Evolutionary conservation across 2,797 vertebrate species (phyloP).

Genomic region (Epinephelus malabaricus): DNA sequence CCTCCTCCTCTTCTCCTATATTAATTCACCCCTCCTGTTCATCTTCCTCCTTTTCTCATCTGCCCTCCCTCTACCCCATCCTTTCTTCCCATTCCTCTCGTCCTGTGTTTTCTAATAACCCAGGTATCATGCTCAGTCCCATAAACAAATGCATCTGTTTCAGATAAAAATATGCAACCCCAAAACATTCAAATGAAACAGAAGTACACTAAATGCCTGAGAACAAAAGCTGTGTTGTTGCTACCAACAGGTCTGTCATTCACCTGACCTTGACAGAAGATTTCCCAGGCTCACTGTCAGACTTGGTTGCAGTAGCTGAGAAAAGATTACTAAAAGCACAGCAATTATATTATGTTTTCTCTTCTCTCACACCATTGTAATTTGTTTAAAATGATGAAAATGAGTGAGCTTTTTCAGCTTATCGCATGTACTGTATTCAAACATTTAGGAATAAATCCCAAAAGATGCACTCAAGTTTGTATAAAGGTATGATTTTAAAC

Average conservation of each 20-base stretch:
- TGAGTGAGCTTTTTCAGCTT: not conserved
- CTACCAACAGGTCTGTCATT: slow-evolving; percentile 34
- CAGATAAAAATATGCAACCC: not conserved
- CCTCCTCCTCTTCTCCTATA: not conserved
- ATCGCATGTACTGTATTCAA: not conserved
- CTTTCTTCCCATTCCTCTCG: too few relatives aligned
- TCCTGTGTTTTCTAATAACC: not conserved
- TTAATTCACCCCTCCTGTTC: not conserved
- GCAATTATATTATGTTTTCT: not conserved
- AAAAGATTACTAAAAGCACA: not conserved
- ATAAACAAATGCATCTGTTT: not conserved
- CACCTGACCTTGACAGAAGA: slow-evolving; percentile 55
- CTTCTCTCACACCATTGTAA: not conserved
- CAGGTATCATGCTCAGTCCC: not conserved
- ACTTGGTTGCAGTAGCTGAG: slow-evolving; percentile 3
- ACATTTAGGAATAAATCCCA: not conserved
- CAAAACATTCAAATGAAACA: not conserved
- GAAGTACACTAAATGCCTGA: not conserved
- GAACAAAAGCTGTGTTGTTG: not conserved
- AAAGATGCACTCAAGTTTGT: not conserved
- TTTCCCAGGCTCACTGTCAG: not conserved
- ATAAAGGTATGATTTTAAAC: not conserved
- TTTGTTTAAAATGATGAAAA: not conserved
- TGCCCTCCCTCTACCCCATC: not conserved
- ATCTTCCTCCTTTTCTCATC: not conserved